phyloP scores from a whole-genome alignment of 1,140 invertebrate species.

The Ridgeia piscesae region DNA sequence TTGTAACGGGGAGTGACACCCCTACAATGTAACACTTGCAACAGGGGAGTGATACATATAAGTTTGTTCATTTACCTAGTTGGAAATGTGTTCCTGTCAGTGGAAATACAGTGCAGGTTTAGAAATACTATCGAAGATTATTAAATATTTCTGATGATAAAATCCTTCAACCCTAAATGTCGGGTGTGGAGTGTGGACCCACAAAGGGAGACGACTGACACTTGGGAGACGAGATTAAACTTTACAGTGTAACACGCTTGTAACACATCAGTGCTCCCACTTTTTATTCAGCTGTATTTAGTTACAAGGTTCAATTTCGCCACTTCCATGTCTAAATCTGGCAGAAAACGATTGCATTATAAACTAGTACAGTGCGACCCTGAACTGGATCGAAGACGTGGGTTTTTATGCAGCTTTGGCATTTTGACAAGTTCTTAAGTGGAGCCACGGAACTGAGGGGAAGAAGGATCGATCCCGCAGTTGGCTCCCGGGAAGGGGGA shows the following conservation, averaged over 20 bases:
- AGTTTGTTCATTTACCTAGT: too few species aligned
- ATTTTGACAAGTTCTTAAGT: conserved; percentile 6
- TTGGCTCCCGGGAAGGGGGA: neutral
- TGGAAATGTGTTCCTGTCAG: too few species aligned
- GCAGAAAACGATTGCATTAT: neutral
- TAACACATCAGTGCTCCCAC: neutral
- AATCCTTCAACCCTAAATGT: too few species aligned
- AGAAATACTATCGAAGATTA: too few species aligned
- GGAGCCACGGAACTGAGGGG: neutral
- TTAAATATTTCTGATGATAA: too few species aligned
- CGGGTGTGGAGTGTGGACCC: too few species aligned
- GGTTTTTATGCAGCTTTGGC: neutral
- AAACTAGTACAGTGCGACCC: neutral
- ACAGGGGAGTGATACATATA: too few species aligned
- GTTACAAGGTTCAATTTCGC: neutral
- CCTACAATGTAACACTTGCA: neutral
- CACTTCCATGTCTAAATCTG: neutral
- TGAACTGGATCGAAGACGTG: neutral
- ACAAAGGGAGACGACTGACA: too few species aligned
- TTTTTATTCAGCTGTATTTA: neutral
- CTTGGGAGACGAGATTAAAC: too few species aligned
- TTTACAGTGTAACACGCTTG: neutral
- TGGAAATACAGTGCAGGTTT: too few species aligned
- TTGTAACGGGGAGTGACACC: neutral
- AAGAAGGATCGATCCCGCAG: neutral